Conservation (phyloP, 2,888 invertebrate species). For the Pyrochroa serraticornis region DNA sequence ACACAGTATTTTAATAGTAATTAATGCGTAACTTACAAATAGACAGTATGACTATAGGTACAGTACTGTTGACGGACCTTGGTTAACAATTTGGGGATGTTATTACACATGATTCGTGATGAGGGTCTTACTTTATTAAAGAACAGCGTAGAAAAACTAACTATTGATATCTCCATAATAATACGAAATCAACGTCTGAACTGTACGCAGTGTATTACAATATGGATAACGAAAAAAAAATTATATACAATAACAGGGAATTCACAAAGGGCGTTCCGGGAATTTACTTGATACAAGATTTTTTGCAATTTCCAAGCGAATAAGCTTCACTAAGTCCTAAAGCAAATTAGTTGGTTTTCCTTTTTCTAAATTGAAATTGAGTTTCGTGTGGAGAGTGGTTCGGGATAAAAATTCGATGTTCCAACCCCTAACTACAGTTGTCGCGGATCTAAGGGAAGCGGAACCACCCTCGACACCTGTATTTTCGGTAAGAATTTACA, state of each 20-base stretch:
- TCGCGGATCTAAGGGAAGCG: too few relatives aligned
- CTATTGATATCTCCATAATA: constrained; percentile 33
- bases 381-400: too few relatives aligned
- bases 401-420: too few relatives aligned
- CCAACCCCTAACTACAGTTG: too few relatives aligned
- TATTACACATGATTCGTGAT: constrained; percentile 26
- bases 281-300: not conserved
- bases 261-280: constrained; percentile 5
- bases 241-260: constrained; percentile 32
- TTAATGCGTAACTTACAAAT: constrained; percentile 3
- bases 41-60: constrained; percentile 15
- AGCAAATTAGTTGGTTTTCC: not conserved
- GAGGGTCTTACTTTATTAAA: constrained; percentile 36
- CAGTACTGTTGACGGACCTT: constrained; percentile 28
- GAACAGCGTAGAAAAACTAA: constrained; percentile 46
- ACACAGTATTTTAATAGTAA: constrained; percentile 10
- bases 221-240: constrained; percentile 29
- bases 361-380: not conserved
- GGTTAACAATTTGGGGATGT: constrained; percentile 21
- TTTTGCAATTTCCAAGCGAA: constrained; percentile 20
- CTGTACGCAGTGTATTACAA: constrained; percentile 50
- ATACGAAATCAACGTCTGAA: constrained; percentile 44
- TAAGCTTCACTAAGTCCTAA: constrained; percentile 6
- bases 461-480: too few relatives aligned
- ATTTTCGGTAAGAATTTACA: not conserved